Base-by-base conservation (phyloP, 2,888 invertebrate species). In the Rotaria sp. region DNA sequence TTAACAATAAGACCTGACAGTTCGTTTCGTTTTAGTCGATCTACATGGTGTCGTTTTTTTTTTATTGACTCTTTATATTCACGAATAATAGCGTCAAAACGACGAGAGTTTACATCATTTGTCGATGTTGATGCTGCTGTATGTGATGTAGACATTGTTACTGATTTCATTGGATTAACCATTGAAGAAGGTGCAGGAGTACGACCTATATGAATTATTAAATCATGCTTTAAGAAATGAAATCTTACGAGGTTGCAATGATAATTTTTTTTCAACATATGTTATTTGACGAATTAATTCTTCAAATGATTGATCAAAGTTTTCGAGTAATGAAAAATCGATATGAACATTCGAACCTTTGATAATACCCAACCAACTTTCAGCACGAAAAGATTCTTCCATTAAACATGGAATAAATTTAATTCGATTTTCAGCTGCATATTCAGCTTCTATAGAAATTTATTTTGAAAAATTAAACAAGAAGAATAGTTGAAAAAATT, bases 331-430 rank as follows among this genome's bases (percentile, higher is more conserved):
- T 11, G 57, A 52, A 48, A 85, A 85, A n/a, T 85, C 85, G 30
- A 67, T 59, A 48, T 85, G 74, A 21, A 59, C 13, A 30, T 74
- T 45, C 8, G 85, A 59, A 30, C 85, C 85, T 45, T 67, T 59
- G 18, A 85, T 85, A 21, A 85, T 85, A 21, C 85, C 85, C 18
- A 85, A 74, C 85, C 85, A 85, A 24, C 85, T 74, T 18, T 59
- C 18, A 0, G 55, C 45, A 30, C 74, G 59, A 13, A 67, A 85
- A 0, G n/a, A 45, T 45, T 74, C 30, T 74, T 85, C 55, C 85
- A 85, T 85, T 35, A 85, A 21, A 21, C 59, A 74, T 74, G 85
- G 85, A 35, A 85, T 85, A 59, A 85, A 74, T 74, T 52, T 52
- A 45, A 67, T 85, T 30, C 57, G 30, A 48, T 85, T 85, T 85